A percentile compares a stretch with the other conserved stretches of the same genome.
phyloP scores from a whole-genome alignment of 1,140 invertebrate genomes.

The Polypedilum vanderplanki region DNA sequence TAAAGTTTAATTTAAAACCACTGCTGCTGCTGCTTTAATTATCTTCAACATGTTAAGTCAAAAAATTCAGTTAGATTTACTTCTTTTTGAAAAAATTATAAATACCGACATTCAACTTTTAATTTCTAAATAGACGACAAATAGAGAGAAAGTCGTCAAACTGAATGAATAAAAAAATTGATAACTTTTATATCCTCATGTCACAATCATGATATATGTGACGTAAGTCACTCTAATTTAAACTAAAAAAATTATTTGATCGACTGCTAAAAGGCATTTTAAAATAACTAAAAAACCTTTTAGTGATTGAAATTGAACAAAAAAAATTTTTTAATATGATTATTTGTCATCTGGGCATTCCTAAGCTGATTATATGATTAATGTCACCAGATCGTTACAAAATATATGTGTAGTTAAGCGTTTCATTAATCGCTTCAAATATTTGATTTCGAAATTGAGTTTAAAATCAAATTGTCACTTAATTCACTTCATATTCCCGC shows the following conservation, averaged over 20 bases:
- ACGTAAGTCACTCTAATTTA: not conserved
- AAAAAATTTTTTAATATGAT: slow-evolving; percentile 24
- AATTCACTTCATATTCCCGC: slow-evolving; percentile 36
- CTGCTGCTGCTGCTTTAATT: not conserved
- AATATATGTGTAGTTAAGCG: not conserved
- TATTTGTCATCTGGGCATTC: slow-evolving; percentile 24
- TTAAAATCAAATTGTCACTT: slow-evolving; percentile 43
- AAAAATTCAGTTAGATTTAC: not conserved
- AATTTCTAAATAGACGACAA: not conserved
- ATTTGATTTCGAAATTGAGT: slow-evolving; percentile 43
- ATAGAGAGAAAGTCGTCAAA: not conserved
- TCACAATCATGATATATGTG: not conserved
- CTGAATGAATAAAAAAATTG: not conserved
- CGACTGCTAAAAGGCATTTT: slow-evolving; percentile 8
- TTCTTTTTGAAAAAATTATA: too few relatives aligned
- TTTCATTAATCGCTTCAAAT: not conserved
- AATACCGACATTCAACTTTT: not conserved
- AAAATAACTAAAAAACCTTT: not conserved
- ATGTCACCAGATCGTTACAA: slow-evolving; percentile 23
- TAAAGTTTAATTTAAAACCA: not conserved
- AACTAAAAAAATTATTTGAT: not conserved
- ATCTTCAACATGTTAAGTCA: not conserved
- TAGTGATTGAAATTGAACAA: not conserved
- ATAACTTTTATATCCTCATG: slow-evolving; percentile 7
- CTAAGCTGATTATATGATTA: slow-evolving; percentile 27